Conservation (phyloP, 2,113 vertebrate species). For the Leucosticte australis region DNA sequence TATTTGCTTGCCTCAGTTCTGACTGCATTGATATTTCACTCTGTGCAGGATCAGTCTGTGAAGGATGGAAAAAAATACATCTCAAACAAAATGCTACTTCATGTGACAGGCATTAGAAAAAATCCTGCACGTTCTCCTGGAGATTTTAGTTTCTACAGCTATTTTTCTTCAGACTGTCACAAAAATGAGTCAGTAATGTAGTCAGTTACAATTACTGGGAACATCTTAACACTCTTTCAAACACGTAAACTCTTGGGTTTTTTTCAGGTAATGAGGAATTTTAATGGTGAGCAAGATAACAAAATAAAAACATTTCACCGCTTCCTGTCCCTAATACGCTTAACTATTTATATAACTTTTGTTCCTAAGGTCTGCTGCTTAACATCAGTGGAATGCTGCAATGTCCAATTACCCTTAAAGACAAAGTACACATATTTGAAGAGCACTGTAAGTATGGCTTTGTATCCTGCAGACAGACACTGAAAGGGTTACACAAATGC, state of each 20-base stretch:
- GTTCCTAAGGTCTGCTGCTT: background rate
- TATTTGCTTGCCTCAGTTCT: background rate
- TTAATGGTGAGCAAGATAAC: background rate
- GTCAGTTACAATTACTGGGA: conserved; percentile 43
- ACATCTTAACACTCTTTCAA: background rate
- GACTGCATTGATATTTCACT: background rate
- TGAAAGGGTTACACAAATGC: conserved; percentile 1
- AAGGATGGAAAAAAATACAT: conserved; percentile 3
- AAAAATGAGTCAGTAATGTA: conserved; percentile 26
- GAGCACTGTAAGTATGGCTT: background rate
- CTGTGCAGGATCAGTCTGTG: background rate
- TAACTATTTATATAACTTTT: background rate
- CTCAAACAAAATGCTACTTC: conserved; percentile 14
- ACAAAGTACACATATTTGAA: background rate
- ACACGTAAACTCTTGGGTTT: background rate
- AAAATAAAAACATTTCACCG: conserved; percentile 12
- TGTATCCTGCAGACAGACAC: background rate
- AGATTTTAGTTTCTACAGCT: conserved; percentile 28
- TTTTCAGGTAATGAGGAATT: conserved; percentile 3
- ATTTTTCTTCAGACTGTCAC: conserved; percentile 22
- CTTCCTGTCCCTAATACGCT: background rate
- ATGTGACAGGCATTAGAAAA: conserved; percentile 10
- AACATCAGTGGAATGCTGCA: background rate
- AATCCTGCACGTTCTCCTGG: background rate
- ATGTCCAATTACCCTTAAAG: background rate